Base-by-base conservation (phyloP, 1,140 invertebrate species). In the Tetranychus cinnabarinus region DNA sequence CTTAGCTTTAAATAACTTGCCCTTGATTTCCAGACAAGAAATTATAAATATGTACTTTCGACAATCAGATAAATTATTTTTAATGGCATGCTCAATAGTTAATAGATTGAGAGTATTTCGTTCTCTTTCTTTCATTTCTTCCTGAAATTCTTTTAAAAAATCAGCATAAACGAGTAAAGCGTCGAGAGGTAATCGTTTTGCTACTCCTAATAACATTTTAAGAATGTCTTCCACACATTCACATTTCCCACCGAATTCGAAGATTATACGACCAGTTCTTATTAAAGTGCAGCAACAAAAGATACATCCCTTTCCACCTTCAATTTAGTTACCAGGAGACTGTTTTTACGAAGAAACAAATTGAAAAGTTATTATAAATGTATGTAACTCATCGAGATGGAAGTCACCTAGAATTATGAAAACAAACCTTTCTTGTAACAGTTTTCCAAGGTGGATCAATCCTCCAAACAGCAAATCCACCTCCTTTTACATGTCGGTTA, bases 371-470 rank as follows among this genome's bases (percentile, higher is more conserved):
- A n/a, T n/a, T n/a, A n/a, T n/a, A n/a, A n/a, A n/a, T n/a, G n/a
- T n/a, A n/a, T n/a, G n/a, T n/a, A n/a, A n/a, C n/a, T n/a, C n/a
- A n/a, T n/a, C n/a, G 12, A 8, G 36, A 31, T n/a, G 31, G 31
- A 15, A 35, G n/a, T n/a, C n/a, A 8, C n/a, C 1, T 61, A 46
- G 56, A 59, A 5, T 10, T 5, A 42, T 5, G 4, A n/a, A n/a
- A 48, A 56, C 47, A 62, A 70, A 79, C 79, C 72, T 92, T 92
- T 71, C 85, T 90, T 0, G 89, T 86, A 5, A 93, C 72, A 12
- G 92, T 83, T 70, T 96, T 88, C 92, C 93, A 98, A 1, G 92
- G 91, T 1, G 88, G 72, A 70, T 91, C 87, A 2, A 98, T 75
- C 66, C 95, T 77, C 90, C 90, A 99, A 37, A 91, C 77, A n/a